Percentiles rank a stretch among this genome's conserved stretches.
These are phyloP conservation scores for Drosophila eohydei DNA, from an alignment of 2,888 invertebrate genomes.

Conservation along the genomic window DNA sequence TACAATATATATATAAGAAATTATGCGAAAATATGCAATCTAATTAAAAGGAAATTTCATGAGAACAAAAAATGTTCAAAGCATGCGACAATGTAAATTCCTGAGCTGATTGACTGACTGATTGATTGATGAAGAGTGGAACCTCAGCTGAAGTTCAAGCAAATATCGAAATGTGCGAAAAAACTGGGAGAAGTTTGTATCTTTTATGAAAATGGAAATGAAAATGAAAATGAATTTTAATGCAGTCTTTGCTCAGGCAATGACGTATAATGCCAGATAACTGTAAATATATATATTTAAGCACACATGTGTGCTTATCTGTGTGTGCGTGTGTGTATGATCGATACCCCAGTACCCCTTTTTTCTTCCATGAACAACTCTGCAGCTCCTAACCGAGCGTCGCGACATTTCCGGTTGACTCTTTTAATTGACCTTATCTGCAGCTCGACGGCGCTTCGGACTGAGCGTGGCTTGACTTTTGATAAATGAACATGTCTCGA, in stretches of 20 bases:
- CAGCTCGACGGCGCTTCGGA: slow-evolving; percentile 55
- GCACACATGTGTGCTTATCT: slow-evolving; percentile 2
- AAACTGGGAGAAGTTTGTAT: neutral
- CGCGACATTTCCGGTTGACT: slow-evolving; percentile 83
- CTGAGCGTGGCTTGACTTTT: slow-evolving; percentile 77
- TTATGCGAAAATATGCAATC: slow-evolving; percentile 73
- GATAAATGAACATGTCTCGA: slow-evolving; percentile 75
- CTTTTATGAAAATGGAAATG: too few species aligned
- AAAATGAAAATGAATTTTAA: neutral
- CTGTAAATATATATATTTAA: neutral
- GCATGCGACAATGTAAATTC: neutral
- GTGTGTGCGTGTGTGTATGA: slow-evolving; percentile 18
- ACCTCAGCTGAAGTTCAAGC: too few species aligned
- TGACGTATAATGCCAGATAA: slow-evolving; percentile 3
- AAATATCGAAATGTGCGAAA: neutral
- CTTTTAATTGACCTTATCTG: slow-evolving; percentile 83
- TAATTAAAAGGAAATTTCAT: slow-evolving; percentile 43
- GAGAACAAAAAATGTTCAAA: slow-evolving; percentile 7
- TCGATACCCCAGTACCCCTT: slow-evolving; percentile 18
- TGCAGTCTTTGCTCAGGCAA: neutral
- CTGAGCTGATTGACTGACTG: neutral
- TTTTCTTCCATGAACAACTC: slow-evolving; percentile 19
- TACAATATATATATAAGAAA: slow-evolving; percentile 54
- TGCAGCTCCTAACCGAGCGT: slow-evolving; percentile 65
- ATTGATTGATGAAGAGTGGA: neutral